A percentile compares a stretch with the other conserved stretches of the same genome.
Evolutionary conservation across 2,113 vertebrate species (phyloP).

Genomic region (Condylura cristata): DNA sequence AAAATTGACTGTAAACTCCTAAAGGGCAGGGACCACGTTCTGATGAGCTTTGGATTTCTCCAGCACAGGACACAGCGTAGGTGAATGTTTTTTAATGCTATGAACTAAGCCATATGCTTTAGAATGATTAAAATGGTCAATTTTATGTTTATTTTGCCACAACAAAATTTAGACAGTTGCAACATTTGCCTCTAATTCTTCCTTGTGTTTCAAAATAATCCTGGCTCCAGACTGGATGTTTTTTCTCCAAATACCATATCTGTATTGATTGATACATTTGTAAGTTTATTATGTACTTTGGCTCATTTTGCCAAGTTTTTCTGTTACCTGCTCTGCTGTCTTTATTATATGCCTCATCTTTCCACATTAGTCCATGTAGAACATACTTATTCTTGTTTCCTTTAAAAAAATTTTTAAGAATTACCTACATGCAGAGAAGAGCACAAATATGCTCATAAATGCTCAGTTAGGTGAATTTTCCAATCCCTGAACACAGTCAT

Average conservation of each 20-base stretch:
- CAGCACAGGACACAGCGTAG: neutral
- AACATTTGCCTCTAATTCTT: neutral
- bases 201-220: neutral
- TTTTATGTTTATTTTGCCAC: neutral
- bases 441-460: neutral
- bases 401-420: neutral
- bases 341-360: neutral
- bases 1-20: neutral
- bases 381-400: neutral
- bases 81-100: neutral
- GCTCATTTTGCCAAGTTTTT: neutral
- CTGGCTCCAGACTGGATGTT: neutral
- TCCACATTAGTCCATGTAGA: neutral
- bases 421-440: neutral
- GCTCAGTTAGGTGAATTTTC: neutral
- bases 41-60: neutral
- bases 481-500: neutral
- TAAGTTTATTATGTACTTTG: neutral
- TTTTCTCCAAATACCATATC: neutral
- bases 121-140: neutral
- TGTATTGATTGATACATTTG: neutral
- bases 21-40: neutral
- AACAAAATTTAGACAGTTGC: neutral
- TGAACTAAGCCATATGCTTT: neutral
- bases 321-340: neutral